phyloP scores from a whole-genome alignment of 2,888 invertebrate genomes.

The Proisotoma minuta region DNA sequence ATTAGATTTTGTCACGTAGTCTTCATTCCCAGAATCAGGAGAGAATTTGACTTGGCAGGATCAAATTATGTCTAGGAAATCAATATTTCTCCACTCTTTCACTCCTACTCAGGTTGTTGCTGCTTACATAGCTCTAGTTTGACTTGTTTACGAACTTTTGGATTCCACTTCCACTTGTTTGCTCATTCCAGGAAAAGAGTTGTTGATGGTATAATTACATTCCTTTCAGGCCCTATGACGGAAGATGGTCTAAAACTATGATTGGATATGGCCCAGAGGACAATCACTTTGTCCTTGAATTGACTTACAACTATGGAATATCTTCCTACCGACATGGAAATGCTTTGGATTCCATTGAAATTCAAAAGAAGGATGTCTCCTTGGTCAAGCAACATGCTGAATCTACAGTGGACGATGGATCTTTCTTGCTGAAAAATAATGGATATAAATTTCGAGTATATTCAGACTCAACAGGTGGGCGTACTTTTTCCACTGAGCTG shows the following conservation, averaged over 20 bases:
- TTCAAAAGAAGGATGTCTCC: slow-evolving; percentile 19
- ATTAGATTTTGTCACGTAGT: no score
- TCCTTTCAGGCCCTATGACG: slow-evolving; percentile 81
- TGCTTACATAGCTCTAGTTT: background rate
- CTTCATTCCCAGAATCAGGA: no score
- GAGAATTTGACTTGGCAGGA: no score
- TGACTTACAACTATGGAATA: slow-evolving; percentile 96
- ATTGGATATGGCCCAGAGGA: slow-evolving; percentile 95
- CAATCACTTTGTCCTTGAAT: slow-evolving; percentile 87
- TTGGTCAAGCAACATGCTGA: background rate
- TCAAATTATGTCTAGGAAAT: no score
- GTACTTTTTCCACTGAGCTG: background rate
- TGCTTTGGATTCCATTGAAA: slow-evolving; percentile 58
- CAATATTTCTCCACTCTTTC: no score
- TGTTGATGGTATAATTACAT: background rate
- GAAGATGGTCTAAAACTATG: slow-evolving; percentile 99
- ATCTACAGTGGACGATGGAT: background rate
- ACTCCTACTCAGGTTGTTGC: background rate
- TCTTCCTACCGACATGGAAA: slow-evolving; percentile 82
- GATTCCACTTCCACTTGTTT: background rate
- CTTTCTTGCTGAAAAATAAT: slow-evolving; percentile 7
- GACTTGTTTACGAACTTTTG: background rate
- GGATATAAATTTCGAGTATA: slow-evolving; percentile 23
- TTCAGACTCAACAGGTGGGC: slow-evolving; percentile 11
- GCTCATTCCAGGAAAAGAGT: background rate